Evolutionary conservation across 2,888 invertebrate genomes (phyloP).

Genomic region (Eulithis testata): DNA sequence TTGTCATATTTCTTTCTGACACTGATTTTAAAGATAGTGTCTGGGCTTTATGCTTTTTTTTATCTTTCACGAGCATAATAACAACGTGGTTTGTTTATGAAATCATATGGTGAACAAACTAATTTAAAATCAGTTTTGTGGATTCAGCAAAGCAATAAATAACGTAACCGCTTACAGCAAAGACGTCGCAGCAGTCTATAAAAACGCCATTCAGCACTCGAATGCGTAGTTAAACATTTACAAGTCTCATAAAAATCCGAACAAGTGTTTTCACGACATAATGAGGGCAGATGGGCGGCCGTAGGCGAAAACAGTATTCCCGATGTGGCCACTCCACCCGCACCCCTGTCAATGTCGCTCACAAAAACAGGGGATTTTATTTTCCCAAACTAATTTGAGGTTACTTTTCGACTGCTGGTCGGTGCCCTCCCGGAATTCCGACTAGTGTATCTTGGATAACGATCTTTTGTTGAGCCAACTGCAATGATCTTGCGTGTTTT

Average conservation of each 20-base stretch:
- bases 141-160: conserved; percentile 32
- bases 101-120: not conserved
- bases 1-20: too few species aligned
- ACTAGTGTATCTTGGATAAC: conserved; percentile 44
- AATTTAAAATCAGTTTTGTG: conserved; percentile 25
- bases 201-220: conserved; percentile 40
- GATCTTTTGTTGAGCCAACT: conserved; percentile 37
- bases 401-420: conserved; percentile 56
- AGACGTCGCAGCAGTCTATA: conserved; percentile 40
- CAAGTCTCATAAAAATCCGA: conserved; percentile 56
- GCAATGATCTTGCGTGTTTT: conserved; percentile 32
- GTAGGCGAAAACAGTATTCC: conserved; percentile 59
- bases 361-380: conserved; percentile 65
- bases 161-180: conserved; percentile 36
- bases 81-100: too few species aligned
- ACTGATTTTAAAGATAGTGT: too few species aligned
- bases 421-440: conserved; percentile 51
- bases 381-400: conserved; percentile 70
- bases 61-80: too few species aligned
- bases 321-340: conserved; percentile 57
- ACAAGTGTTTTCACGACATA: conserved; percentile 59
- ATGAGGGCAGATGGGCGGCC: conserved; percentile 60
- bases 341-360: conserved; percentile 60
- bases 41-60: too few species aligned
- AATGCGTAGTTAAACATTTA: conserved; percentile 55